These are phyloP conservation scores for Sarcophaga rosellei DNA, from an alignment of 2,888 invertebrate genomes.

Conservation along the genomic window DNA sequence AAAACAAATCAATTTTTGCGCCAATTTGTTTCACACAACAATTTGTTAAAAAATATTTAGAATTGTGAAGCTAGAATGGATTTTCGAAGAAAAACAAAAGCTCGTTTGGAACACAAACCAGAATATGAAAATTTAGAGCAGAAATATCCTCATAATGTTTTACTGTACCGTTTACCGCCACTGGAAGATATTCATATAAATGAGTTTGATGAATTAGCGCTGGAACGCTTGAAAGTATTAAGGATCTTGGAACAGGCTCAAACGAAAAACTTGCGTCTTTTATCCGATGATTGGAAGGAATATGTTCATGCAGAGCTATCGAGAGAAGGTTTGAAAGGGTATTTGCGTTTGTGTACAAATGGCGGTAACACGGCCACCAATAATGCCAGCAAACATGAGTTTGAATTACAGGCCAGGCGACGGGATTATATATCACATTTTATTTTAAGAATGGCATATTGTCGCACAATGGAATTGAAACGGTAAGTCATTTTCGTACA, in stretches of 20 bases:
- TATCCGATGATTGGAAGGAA: slow-evolving; percentile 86
- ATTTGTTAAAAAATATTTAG: slow-evolving; percentile 2
- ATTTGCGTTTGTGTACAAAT: slow-evolving; percentile 83
- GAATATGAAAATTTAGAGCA: slow-evolving; percentile 81
- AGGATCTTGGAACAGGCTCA: slow-evolving; percentile 89
- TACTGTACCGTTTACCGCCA: slow-evolving; percentile 91
- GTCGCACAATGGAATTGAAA: slow-evolving; percentile 91
- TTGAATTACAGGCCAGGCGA: slow-evolving; percentile 86
- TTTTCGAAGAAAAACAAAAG: slow-evolving; percentile 74
- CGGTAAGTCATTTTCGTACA: slow-evolving; percentile 74
- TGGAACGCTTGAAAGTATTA: slow-evolving; percentile 87
- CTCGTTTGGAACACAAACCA: slow-evolving; percentile 71
- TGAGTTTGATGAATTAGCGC: slow-evolving; percentile 93
- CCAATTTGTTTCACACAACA: neutral
- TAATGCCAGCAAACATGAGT: slow-evolving; percentile 81
- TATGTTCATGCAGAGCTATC: slow-evolving; percentile 85
- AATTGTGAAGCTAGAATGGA: slow-evolving; percentile 71
- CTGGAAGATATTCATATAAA: slow-evolving; percentile 87
- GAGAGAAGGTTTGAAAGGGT: slow-evolving; percentile 86
- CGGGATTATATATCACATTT: slow-evolving; percentile 96
- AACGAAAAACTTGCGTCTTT: slow-evolving; percentile 84
- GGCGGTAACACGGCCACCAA: slow-evolving; percentile 73
- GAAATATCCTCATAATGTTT: slow-evolving; percentile 88
- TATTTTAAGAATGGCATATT: slow-evolving; percentile 94
- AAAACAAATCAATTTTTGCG: neutral